Base-by-base conservation (phyloP, 2,113 vertebrate species). In the Aspidoscelis tigris region DNA sequence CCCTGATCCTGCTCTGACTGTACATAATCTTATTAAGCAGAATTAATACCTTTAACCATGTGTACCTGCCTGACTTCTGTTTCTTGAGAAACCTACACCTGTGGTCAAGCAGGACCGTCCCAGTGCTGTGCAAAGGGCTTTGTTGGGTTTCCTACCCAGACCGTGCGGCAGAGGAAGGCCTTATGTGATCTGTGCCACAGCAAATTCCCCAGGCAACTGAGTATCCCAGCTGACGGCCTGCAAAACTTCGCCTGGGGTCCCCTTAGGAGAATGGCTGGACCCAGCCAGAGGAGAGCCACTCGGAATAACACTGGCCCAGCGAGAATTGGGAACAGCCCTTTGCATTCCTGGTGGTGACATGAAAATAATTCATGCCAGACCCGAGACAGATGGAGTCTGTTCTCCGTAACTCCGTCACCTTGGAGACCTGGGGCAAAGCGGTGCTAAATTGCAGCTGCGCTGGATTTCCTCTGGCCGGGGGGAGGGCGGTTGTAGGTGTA, bases 151-250 rank as follows among this genome's bases (percentile, higher is more conserved):
- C 66, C 75, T 74, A 7, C 68, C 61, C 55, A 55, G 12, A 20
- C 12, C 18, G 26, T 2, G 55, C 16, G 2, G 1, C 4, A 21
- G 22, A 33, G 21, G 9, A 43, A 68, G 47, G 79, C 84, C 55
- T 81, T 76, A 58, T 14, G 78, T 84, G 87, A 53, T 7, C 61
- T 21, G 68, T 39, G 43, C 53, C 5, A 61, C 80, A 64, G 74
- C 12, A 76, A 76, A 53, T 47, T 16, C 66, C n/a, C 53, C 8
- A n/a, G 61, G 76, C 7, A n/a, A 12, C 8, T 24, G 6, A 43
- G 20, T 20, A 73, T 72, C 12, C 33, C 16, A 43, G 71, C 41
- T 21, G 39, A 22, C n/a, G 33, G 41, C 43, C 10, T 71, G 69
- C 69, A 44, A 47, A 22, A 44, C 18, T 44, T 0, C 8, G 71